Percentiles rank a stretch among this genome's conserved stretches.
These are phyloP conservation scores for Orthosia incerta DNA, from an alignment of 2,888 invertebrate genomes.

Conservation along the genomic window DNA sequence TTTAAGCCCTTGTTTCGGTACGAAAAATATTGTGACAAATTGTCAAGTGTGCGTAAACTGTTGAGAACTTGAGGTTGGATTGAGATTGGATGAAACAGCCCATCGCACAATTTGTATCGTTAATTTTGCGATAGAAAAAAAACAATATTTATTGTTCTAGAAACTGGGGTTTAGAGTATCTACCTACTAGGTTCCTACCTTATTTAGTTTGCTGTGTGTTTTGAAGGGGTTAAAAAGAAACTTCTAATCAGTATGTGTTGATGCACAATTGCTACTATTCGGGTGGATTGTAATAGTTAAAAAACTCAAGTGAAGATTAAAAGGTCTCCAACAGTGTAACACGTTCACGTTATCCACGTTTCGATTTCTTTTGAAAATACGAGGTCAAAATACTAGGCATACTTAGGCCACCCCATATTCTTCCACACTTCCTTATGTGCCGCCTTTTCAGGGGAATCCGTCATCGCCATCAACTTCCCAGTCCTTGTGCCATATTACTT, in stretches of 20 bases:
- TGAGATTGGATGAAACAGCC: neutral
- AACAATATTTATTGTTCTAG: neutral
- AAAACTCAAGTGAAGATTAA: no score
- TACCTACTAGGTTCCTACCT: no score
- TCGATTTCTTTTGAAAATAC: no score
- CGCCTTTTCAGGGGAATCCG: no score
- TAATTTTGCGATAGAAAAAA: neutral
- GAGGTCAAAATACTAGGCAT: no score
- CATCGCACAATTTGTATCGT: neutral
- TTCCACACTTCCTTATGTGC: no score
- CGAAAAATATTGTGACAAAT: neutral
- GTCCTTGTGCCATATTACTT: no score
- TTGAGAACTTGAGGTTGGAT: neutral
- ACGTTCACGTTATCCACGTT: no score
- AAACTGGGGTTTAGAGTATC: neutral
- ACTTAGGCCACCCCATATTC: no score
- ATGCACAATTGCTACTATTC: conserved; percentile 2
- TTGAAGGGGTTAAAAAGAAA: conserved; percentile 11
- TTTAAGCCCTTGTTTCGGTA: neutral
- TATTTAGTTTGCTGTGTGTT: neutral
- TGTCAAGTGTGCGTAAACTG: neutral
- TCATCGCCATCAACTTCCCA: no score
- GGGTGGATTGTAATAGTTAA: no score
- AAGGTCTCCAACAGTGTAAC: no score
- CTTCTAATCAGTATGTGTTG: conserved; percentile 12